A percentile compares a stretch with the other conserved stretches of the same genome.
phyloP scores from a whole-genome alignment of 37 sponge, comb jelly and placozoan genomes.

The Ephydatia muelleri region DNA sequence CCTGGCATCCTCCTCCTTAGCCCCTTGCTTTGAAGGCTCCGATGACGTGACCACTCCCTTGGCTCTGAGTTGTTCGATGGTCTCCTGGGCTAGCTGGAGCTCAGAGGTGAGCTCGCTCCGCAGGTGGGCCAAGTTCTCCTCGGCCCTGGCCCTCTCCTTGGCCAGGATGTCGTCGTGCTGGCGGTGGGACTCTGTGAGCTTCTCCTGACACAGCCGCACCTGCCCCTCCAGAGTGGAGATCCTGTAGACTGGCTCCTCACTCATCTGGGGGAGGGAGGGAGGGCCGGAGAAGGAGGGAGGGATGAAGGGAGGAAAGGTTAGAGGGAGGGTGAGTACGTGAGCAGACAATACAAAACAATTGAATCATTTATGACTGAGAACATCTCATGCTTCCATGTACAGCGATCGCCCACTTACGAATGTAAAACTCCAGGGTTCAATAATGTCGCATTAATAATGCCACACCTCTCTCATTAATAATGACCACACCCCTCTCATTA shows the following conservation, averaged over 20 bases:
- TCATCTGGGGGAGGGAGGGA: background rate
- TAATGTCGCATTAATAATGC: no score
- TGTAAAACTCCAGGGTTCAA: no score
- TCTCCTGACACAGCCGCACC: conserved; percentile 44
- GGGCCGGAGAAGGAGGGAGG: background rate
- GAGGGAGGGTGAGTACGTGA: background rate
- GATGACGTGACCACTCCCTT: background rate
- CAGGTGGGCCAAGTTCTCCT: background rate
- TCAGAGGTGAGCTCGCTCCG: background rate
- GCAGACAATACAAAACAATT: no score
- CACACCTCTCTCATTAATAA: no score
- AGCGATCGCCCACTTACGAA: no score
- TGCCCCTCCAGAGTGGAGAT: conserved; percentile 61
- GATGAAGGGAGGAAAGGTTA: background rate
- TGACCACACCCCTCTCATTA: no score
- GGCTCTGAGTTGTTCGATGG: conserved; percentile 1
- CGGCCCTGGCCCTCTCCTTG: conserved; percentile 13
- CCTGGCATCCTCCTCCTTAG: background rate
- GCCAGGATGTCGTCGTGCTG: conserved; percentile 19
- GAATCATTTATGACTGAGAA: no score
- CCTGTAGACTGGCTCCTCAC: conserved; percentile 39
- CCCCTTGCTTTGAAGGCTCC: background rate
- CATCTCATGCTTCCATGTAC: no score
- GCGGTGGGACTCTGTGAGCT: conserved; percentile 18
- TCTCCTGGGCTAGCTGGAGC: background rate